Conservation (phyloP, 2,888 invertebrate genomes). For the Rotaria socialis region DNA sequence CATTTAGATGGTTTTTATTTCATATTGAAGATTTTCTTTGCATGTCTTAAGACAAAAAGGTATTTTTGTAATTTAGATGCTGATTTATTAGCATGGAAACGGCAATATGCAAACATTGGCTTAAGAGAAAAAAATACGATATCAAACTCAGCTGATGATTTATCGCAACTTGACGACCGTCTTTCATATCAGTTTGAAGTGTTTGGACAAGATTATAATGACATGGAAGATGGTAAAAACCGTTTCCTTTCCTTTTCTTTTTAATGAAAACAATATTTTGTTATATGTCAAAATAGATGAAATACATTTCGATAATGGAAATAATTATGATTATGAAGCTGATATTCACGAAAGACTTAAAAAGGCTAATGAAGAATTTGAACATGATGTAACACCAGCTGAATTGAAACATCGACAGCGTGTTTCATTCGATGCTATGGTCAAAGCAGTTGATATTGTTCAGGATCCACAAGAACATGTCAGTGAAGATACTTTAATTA, state of each 20-base stretch:
- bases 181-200: background rate
- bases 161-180: background rate
- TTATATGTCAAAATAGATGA: background rate
- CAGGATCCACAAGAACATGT: background rate
- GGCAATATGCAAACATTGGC: background rate
- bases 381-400: background rate
- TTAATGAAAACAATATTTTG: background rate
- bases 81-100: background rate
- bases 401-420: conserved; percentile 22
- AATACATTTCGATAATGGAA: background rate
- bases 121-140: background rate
- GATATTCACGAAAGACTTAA: conserved; percentile 5
- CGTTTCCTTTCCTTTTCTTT: background rate
- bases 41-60: background rate
- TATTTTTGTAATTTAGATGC: background rate
- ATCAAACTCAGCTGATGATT: conserved; percentile 13
- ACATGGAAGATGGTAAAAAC: background rate
- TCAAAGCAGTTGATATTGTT: conserved; percentile 3
- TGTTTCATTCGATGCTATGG: conserved; percentile 30
- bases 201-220: background rate
- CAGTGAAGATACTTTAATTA: background rate
- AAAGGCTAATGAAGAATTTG: conserved; percentile 24
- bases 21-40: background rate
- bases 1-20: background rate
- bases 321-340: conserved; percentile 6